These are phyloP conservation scores for Aradus depressus DNA, from an alignment of 2,888 invertebrate genomes.

Conservation along the genomic window DNA sequence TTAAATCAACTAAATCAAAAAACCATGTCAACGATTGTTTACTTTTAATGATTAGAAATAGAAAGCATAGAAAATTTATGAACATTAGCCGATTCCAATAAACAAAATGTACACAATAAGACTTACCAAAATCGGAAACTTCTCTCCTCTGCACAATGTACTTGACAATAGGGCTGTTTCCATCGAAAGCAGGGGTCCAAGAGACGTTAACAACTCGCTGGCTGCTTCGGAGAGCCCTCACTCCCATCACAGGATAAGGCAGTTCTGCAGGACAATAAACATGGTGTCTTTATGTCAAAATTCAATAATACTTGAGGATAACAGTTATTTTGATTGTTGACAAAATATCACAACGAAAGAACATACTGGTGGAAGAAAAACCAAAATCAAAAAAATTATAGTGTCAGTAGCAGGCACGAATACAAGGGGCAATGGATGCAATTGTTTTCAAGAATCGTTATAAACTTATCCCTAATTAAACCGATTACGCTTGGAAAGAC, in stretches of 20 bases:
- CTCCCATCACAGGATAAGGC: slow-evolving; percentile 85
- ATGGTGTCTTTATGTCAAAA: too few species aligned
- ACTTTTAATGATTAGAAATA: too few species aligned
- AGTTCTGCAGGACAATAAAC: too few species aligned
- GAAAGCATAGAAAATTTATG: neutral
- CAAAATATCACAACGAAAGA: neutral
- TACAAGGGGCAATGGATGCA: too few species aligned
- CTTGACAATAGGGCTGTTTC: slow-evolving; percentile 87
- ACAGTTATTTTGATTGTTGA: too few species aligned
- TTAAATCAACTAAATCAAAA: too few species aligned
- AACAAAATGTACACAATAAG: neutral
- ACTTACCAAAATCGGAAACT: slow-evolving; percentile 72
- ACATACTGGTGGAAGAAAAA: neutral
- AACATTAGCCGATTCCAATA: neutral
- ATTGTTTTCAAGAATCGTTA: too few species aligned
- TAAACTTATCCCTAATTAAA: too few species aligned
- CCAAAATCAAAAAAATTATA: neutral
- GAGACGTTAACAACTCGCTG: slow-evolving; percentile 74
- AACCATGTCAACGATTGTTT: too few species aligned
- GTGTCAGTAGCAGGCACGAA: too few species aligned
- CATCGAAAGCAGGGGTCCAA: slow-evolving; percentile 95
- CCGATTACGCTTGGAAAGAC: too few species aligned
- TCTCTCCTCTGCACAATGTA: slow-evolving; percentile 86
- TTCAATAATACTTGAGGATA: too few species aligned
- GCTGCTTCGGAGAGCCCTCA: slow-evolving; percentile 56